phyloP scores from a whole-genome alignment of 1,140 invertebrate species.

The Drosophila eugracilis region DNA sequence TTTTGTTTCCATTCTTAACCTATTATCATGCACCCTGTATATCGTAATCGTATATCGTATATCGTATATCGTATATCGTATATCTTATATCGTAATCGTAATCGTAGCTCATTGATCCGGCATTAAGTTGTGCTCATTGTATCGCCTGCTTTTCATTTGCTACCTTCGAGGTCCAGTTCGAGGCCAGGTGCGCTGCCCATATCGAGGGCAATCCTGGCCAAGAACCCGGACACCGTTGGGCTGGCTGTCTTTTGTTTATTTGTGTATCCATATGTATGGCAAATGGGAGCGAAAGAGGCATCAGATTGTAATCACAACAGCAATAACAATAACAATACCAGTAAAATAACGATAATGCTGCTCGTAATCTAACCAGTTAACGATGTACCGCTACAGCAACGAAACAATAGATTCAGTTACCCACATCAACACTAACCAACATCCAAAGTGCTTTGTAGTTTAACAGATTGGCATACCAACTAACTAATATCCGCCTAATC shows the following conservation, averaged over 20 bases:
- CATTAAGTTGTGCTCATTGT: slow-evolving; percentile 44
- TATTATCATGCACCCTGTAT: slow-evolving; percentile 23
- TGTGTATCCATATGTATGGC: slow-evolving; percentile 81
- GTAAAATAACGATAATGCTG: slow-evolving; percentile 40
- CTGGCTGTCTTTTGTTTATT: slow-evolving; percentile 37
- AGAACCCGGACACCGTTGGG: slow-evolving; percentile 11
- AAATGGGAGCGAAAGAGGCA: slow-evolving; percentile 84
- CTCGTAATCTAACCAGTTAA: slow-evolving; percentile 45
- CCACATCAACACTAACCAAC: slow-evolving; percentile 50
- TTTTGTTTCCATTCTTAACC: slow-evolving; percentile 16
- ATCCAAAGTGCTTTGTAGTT: slow-evolving; percentile 70
- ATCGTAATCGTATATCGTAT: slow-evolving; percentile 26
- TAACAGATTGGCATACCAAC: slow-evolving; percentile 67
- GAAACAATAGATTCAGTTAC: slow-evolving; percentile 48
- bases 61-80: too few relatives aligned
- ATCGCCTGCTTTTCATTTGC: slow-evolving; percentile 55
- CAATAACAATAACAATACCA: slow-evolving; percentile 50
- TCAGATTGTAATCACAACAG: slow-evolving; percentile 80
- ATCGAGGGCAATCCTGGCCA: too few relatives aligned
- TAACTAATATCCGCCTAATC: slow-evolving; percentile 36
- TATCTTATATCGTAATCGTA: slow-evolving; percentile 30
- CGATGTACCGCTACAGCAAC: slow-evolving; percentile 31
- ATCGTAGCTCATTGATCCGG: slow-evolving; percentile 46
- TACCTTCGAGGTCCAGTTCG: slow-evolving; percentile 6
- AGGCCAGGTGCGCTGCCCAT: not conserved